These are phyloP conservation scores for Lepisosteus oculatus DNA, from an alignment of 2,113 vertebrate species.

Conservation along the genomic window DNA sequence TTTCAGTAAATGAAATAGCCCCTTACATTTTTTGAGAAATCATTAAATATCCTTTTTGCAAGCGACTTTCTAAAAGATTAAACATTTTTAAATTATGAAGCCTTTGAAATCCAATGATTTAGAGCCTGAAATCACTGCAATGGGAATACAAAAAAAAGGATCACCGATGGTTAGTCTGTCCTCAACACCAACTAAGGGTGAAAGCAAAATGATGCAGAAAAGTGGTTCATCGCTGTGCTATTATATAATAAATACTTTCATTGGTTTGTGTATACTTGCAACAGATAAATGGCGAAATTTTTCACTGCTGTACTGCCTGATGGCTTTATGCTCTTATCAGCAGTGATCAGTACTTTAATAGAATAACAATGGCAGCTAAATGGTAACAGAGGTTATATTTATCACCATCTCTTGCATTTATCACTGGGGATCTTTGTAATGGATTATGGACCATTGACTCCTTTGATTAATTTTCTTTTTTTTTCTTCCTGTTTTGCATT, in stretches of 20 bases:
- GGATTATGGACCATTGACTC: not conserved
- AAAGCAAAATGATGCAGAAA: not conserved
- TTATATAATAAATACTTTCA: slow-evolving; percentile 20
- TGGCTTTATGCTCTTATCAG: not conserved
- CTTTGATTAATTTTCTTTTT: not conserved
- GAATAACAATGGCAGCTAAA: not conserved
- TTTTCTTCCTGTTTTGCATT: slow-evolving; percentile 3
- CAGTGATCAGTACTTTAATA: not conserved
- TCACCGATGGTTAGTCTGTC: not conserved
- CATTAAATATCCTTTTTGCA: too few species aligned
- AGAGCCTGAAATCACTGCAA: not conserved
- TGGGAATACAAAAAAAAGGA: not conserved
- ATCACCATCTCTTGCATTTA: not conserved
- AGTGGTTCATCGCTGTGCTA: not conserved
- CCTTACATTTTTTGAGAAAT: too few species aligned
- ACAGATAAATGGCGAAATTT: slow-evolving; percentile 1
- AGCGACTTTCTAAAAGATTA: too few species aligned
- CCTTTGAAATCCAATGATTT: too few species aligned
- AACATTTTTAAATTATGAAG: too few species aligned
- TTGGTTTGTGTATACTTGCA: slow-evolving; percentile 16
- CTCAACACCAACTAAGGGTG: not conserved
- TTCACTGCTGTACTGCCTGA: not conserved
- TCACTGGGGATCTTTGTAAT: not conserved
- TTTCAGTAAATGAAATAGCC: too few species aligned
- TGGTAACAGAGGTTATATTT: not conserved